A percentile compares a stretch with the other conserved stretches of the same genome.
Conservation (phyloP, 1,140 invertebrate species). For the Listronotus bonariensis region DNA sequence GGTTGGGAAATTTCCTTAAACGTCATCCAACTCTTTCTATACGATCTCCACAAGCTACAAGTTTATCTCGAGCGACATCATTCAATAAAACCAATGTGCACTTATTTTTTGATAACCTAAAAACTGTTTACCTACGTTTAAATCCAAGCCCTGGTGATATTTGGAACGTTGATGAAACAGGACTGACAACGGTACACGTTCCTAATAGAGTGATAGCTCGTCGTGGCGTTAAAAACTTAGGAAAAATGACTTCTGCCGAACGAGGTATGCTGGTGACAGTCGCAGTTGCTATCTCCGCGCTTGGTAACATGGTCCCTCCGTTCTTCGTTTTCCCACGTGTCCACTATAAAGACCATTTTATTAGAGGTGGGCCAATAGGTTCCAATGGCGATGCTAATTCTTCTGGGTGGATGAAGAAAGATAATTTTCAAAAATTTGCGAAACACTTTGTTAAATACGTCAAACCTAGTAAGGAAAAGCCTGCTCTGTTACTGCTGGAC, state of each 20-base stretch:
- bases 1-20: not conserved
- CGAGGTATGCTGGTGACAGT: not conserved
- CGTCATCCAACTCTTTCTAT: not conserved
- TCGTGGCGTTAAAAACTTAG: too few relatives aligned
- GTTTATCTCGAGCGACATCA: not conserved
- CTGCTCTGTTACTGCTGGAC: too few relatives aligned
- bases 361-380: constrained; percentile 12
- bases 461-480: too few relatives aligned
- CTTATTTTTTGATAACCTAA: not conserved
- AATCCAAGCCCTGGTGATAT: too few relatives aligned
- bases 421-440: constrained; percentile 41
- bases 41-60: constrained; percentile 2
- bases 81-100: not conserved
- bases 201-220: too few relatives aligned
- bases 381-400: constrained; percentile 36
- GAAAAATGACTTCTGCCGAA: too few relatives aligned
- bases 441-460: too few relatives aligned
- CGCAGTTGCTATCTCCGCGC: not conserved
- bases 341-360: constrained; percentile 4
- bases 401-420: constrained; percentile 28
- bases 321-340: too few relatives aligned
- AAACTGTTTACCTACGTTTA: not conserved
- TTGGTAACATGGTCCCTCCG: constrained; percentile 22
- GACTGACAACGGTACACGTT: too few relatives aligned
- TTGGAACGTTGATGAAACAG: too few relatives aligned